These are phyloP conservation scores for Pseudomyrmex sp. DNA, from an alignment of 1,140 invertebrate genomes.

Conservation along the genomic window DNA sequence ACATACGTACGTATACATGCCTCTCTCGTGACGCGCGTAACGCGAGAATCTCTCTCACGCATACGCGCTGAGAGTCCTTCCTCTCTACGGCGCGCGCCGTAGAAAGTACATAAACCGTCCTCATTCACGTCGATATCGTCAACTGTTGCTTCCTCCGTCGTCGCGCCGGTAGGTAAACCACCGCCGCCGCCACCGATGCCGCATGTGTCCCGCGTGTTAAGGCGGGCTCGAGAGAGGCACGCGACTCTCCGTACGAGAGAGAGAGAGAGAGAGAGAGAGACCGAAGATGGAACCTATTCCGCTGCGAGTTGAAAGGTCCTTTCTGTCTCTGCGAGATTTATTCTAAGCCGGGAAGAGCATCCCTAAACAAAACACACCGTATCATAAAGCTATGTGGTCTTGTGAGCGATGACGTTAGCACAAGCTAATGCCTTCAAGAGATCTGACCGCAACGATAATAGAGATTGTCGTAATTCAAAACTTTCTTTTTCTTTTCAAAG, in stretches of 20 bases:
- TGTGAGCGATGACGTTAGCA: background rate
- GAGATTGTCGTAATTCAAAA: background rate
- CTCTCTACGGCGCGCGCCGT: slow-evolving; percentile 51
- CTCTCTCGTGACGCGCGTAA: slow-evolving; percentile 58
- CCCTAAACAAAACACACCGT: no score
- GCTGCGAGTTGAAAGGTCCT: slow-evolving; percentile 8
- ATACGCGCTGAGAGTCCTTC: slow-evolving; percentile 61
- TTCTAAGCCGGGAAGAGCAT: background rate
- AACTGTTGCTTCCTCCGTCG: slow-evolving; percentile 77
- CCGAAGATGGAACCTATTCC: background rate
- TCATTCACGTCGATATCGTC: slow-evolving; percentile 77
- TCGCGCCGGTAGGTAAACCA: slow-evolving; percentile 48
- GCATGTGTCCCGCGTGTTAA: slow-evolving; percentile 58
- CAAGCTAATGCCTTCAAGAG: background rate
- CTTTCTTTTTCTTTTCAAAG: no score
- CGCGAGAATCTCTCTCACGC: slow-evolving; percentile 72
- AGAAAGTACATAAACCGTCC: slow-evolving; percentile 74
- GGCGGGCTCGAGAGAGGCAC: slow-evolving; percentile 39
- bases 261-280: background rate
- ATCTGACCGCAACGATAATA: background rate
- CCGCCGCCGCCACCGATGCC: slow-evolving; percentile 39
- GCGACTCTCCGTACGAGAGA: slow-evolving; percentile 25
- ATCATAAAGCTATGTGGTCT: background rate
- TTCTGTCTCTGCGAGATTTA: background rate
- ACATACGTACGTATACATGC: slow-evolving; percentile 54